Base-by-base conservation (phyloP, 1,140 invertebrate species). In the Trachelipus rathkii region DNA sequence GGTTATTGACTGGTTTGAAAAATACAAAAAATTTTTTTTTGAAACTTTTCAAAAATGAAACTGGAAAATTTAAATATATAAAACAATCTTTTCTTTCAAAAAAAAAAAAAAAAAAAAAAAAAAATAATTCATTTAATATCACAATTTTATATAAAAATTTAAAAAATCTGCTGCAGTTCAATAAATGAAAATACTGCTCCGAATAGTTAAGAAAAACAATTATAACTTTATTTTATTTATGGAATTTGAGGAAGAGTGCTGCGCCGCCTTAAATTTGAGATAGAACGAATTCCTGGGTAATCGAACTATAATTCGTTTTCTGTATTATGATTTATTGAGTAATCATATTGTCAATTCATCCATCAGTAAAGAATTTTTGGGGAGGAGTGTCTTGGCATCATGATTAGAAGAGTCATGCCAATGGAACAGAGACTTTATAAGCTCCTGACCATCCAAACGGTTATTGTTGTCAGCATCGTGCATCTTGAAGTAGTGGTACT, bases 401-500 rank as follows among this genome's bases (percentile, higher is more conserved):
- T 81, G 80, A 70, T 81, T 81, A 24, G 73, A 72, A 19, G 75
- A 46, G 94, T 93, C 93, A 84, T 95, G 93, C 93, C 93, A 95
- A 84, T 95, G 93, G 82, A 95, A 94, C 0, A 95, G 84, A 66
- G 84, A 87, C 83, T 82, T 83, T 60, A 82, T 76, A 50, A 81
- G 74, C 85, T 97, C 95, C 86, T 93, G 94, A 33, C 95, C 95
- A 85, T 97, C 95, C 77, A 97, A 85, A 84, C 95, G 96, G 83
- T 96, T 95, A 83, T 97, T 97, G 82, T 95, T 95, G 84, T 97
- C 95, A 46, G 93, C 92, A 85, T 97, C 95, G 81, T 97, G 95
- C 93, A 97, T 95, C 86, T 96, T 97, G 85, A 97, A 97, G 83
- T 97, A 97, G 85, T 97, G 94, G 83, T 96, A 97, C 85, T 96